Percentiles rank a stretch among this genome's conserved stretches.
These are phyloP conservation scores for Chrysoperla carnea DNA, from an alignment of 1,140 invertebrate genomes.

Conservation along the genomic window DNA sequence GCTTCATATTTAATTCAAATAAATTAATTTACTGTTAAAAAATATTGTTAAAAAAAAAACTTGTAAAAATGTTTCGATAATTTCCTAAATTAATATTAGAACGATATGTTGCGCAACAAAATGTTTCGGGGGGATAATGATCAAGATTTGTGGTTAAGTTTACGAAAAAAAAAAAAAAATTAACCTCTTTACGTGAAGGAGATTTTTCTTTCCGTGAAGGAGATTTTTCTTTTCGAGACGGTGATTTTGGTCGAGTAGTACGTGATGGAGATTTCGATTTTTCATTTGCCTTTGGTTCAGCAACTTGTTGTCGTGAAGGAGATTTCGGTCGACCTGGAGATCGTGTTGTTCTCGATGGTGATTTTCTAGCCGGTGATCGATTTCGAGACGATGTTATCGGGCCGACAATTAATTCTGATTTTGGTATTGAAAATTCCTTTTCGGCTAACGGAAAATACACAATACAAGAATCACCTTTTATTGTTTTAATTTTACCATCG, in stretches of 20 bases:
- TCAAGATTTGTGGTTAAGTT: too few species aligned
- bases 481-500: neutral
- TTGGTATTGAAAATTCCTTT: neutral
- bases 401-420: too few species aligned
- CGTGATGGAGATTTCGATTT: slow-evolving; percentile 4
- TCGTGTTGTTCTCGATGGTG: neutral
- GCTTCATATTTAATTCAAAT: too few species aligned
- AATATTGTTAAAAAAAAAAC: too few species aligned
- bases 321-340: neutral
- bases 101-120: too few species aligned
- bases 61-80: too few species aligned
- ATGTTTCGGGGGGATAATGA: too few species aligned
- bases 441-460: neutral
- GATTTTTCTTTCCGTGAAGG: neutral
- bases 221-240: slow-evolving; percentile 3
- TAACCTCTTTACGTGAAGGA: neutral
- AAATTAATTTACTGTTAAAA: too few species aligned
- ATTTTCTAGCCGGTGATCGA: neutral
- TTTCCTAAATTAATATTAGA: too few species aligned
- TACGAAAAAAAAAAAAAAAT: too few species aligned
- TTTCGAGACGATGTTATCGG: too few species aligned
- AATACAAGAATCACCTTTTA: neutral
- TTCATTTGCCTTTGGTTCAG: too few species aligned
- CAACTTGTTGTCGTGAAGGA: neutral
- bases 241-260: slow-evolving; percentile 10